These are phyloP conservation scores for Acanthornis magna DNA, from an alignment of 2,797 vertebrate genomes.

Conservation along the genomic window DNA sequence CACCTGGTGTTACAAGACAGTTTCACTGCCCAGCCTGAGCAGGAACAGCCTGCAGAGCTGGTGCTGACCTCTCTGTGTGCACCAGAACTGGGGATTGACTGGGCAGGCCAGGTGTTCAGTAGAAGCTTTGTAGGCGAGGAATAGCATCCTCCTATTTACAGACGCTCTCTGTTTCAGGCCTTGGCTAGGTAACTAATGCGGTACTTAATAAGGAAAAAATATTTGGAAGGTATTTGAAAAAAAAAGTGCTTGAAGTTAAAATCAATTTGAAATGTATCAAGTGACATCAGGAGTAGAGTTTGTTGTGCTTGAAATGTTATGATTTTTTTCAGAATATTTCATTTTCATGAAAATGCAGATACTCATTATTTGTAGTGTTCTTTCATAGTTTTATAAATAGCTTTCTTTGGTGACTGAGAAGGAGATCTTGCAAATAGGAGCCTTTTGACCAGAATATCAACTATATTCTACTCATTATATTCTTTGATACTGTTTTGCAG, in stretches of 20 bases:
- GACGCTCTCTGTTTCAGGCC: neutral
- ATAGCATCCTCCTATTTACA: neutral
- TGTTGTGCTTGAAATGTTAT: neutral
- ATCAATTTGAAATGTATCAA: neutral
- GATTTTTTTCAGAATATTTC: neutral
- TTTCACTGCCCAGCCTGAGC: neutral
- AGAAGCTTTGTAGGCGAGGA: neutral
- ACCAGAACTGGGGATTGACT: neutral
- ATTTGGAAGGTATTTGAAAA: neutral
- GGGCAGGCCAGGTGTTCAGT: neutral
- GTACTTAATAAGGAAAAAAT: neutral
- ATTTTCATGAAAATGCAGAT: neutral
- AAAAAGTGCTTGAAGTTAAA: neutral
- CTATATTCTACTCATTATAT: accelerated
- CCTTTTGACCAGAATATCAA: neutral
- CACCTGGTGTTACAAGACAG: neutral
- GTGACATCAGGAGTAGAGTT: neutral
- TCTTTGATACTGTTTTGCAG: neutral
- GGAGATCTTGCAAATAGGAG: neutral
- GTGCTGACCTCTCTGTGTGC: neutral
- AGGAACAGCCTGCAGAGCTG: neutral
- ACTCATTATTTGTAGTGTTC: neutral
- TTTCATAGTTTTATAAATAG: neutral
- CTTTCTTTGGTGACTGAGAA: neutral
- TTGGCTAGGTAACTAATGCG: neutral